Base-by-base conservation (phyloP, 2,797 vertebrate genomes). In the Pelobates cultripes region DNA sequence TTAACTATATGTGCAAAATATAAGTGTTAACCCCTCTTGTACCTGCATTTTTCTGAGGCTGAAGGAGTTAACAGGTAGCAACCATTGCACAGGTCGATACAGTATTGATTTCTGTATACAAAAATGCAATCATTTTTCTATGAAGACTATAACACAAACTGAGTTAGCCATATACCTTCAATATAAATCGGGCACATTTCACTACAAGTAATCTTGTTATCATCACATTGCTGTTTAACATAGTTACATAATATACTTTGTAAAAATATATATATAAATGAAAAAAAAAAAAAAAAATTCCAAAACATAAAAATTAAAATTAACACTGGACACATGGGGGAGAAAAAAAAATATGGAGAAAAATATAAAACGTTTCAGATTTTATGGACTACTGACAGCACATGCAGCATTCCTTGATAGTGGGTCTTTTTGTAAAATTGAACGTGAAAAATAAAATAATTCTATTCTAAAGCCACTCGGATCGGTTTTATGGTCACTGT, bases 401-500 rank as follows among this genome's bases (percentile, higher is more conserved):
- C 94, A 95, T 93, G 94, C 94, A 95, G 94, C 93, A 94, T 94
- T 95, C 93, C 92, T 93, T 87, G 93, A 94, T 95, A 95, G 94
- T 95, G 94, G 94, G 94, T 95, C 94, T 92, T 95, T 95, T 97
- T 99, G 94, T 91, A 92, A 89, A 91, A 92, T 57, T 12, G 91
- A 82, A 89, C 5, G 57, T 51, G 13, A 12, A 60, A 60, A 60
- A 61, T 13, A 3, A 61, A 61, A 3, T 14, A 2, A 60, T 61
- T 61, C 7, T 64, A 17, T 5, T 64, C n/a, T 64, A 40, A 64
- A 64, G 28, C 55, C 90, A 93, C 87, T 91, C 87, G 86, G 86
- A 90, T 91, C 85, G 82, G 28, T 44, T 17, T 66, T 5, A 5
- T 51, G 2, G 55, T 42, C 17, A 72, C 69, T 15, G 43, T 40